Evolutionary conservation across 2,888 invertebrate species (phyloP).

Genomic region (Antitype chi): DNA sequence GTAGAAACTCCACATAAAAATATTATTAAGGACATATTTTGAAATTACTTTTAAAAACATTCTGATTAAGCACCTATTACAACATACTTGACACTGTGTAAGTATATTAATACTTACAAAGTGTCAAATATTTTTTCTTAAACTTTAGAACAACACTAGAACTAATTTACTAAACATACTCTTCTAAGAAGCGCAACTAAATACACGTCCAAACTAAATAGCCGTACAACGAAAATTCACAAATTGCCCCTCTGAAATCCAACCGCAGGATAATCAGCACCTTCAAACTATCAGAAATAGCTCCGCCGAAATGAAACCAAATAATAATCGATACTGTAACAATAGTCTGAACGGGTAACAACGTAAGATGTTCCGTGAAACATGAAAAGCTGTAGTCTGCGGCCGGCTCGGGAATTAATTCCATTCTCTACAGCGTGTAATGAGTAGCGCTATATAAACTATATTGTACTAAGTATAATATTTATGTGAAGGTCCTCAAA

Average conservation of each 20-base stretch:
- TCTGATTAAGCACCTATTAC: background rate
- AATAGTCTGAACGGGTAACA: slow-evolving; percentile 73
- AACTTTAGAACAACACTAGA: background rate
- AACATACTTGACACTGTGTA: too few relatives aligned
- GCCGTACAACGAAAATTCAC: slow-evolving; percentile 40
- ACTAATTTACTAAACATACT: slow-evolving; percentile 2
- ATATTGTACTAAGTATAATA: background rate
- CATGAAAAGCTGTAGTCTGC: slow-evolving; percentile 83
- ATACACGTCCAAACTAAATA: slow-evolving; percentile 10
- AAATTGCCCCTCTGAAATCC: slow-evolving; percentile 35
- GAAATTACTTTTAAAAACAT: background rate
- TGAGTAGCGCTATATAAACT: slow-evolving; percentile 69
- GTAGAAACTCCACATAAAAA: too few relatives aligned
- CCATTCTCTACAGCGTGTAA: slow-evolving; percentile 81
- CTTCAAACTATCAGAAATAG: slow-evolving; percentile 57
- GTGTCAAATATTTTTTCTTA: too few relatives aligned
- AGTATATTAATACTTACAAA: too few relatives aligned
- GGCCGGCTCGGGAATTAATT: slow-evolving; percentile 84
- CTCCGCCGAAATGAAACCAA: slow-evolving; percentile 55
- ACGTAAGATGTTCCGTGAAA: slow-evolving; percentile 74
- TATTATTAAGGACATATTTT: too few relatives aligned
- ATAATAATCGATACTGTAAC: slow-evolving; percentile 76
- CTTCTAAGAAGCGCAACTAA: background rate
- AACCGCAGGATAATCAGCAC: slow-evolving; percentile 57
- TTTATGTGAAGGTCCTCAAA: background rate